phyloP scores from a whole-genome alignment of 2,797 vertebrate species.

The Helarctos malayanus region DNA sequence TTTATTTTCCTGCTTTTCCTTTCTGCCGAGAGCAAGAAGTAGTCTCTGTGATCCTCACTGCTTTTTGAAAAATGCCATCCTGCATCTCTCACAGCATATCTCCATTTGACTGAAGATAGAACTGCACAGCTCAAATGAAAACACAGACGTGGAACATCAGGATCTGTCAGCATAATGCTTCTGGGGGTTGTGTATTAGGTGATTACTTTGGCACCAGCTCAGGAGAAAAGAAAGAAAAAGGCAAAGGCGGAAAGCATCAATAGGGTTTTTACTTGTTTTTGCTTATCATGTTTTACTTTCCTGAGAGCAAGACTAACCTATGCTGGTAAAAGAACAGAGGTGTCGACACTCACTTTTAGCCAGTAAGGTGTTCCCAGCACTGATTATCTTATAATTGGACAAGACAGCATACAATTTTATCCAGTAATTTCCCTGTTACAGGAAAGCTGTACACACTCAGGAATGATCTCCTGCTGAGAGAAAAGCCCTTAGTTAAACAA shows the following conservation, averaged over 20 bases:
- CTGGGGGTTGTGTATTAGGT: neutral
- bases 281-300: conserved; percentile 67
- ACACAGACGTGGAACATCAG: conserved; percentile 67
- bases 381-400: conserved; percentile 66
- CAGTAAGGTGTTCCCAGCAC: conserved; percentile 59
- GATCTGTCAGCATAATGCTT: conserved; percentile 57
- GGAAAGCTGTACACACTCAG: conserved; percentile 17
- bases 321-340: neutral
- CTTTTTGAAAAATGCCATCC: conserved; percentile 61
- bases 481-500: conserved; percentile 71
- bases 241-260: conserved; percentile 11
- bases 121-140: conserved; percentile 71
- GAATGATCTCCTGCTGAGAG: conserved; percentile 23
- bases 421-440: conserved; percentile 64
- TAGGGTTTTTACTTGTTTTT: conserved; percentile 15
- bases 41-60: neutral
- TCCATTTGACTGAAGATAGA: conserved; percentile 73
- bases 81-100: neutral
- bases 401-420: conserved; percentile 71
- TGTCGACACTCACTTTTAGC: conserved; percentile 52
- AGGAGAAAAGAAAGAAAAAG: neutral
- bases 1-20: conserved; percentile 74
- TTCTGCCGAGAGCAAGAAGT: neutral
- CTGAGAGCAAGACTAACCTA: conserved; percentile 49
- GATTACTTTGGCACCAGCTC: conserved; percentile 41